A percentile compares a stretch with the other conserved stretches of the same genome.
Evolutionary conservation across 2,113 vertebrate genomes (phyloP).

Genomic region (Chaetura pelagica): DNA sequence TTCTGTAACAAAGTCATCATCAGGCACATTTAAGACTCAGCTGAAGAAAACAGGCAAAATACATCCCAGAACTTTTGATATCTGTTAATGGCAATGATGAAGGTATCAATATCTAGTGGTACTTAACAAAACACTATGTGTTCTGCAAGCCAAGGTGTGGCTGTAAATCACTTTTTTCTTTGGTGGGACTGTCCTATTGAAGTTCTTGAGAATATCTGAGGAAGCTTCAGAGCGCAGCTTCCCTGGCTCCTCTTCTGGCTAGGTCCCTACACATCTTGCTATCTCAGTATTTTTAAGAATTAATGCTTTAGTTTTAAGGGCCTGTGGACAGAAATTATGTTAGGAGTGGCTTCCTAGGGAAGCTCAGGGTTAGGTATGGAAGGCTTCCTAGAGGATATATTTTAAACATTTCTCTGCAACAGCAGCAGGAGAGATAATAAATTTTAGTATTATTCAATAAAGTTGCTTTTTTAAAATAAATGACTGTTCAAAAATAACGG

Average conservation of each 20-base stretch:
- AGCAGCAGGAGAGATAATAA: not conserved
- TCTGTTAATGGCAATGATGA: not conserved
- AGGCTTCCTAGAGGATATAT: not conserved
- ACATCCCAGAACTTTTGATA: not conserved
- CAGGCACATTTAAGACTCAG: not conserved
- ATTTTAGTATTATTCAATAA: not conserved
- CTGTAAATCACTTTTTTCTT: not conserved
- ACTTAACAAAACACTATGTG: not conserved
- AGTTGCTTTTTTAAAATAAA: not conserved
- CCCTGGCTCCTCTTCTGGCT: not conserved
- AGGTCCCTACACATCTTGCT: not conserved
- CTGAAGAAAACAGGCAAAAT: not conserved
- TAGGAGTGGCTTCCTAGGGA: not conserved
- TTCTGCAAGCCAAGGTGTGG: not conserved
- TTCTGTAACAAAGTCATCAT: not conserved
- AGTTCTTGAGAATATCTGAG: not conserved
- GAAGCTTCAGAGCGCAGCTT: not conserved
- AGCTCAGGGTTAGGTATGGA: not conserved
- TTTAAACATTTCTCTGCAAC: not conserved
- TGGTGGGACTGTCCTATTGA: not conserved
- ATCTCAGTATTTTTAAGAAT: not conserved
- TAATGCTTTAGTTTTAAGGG: not conserved
- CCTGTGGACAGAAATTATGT: accelerated
- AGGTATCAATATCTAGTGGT: not conserved
- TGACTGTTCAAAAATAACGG: not conserved